phyloP scores from a whole-genome alignment of 2,797 vertebrate species.

The Bradypus variegatus region DNA sequence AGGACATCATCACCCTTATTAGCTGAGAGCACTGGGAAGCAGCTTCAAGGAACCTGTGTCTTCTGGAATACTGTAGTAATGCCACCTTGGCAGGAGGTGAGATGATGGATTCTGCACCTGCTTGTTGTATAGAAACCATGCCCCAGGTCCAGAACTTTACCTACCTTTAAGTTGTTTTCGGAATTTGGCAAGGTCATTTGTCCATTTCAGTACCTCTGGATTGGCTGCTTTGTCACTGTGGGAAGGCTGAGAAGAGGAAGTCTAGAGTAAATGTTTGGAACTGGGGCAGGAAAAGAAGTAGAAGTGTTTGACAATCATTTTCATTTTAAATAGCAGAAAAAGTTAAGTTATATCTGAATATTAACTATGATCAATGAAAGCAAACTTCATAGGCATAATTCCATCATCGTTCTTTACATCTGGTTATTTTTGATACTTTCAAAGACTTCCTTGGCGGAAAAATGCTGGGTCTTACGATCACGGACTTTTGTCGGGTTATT shows the following conservation, averaged over 20 bases:
- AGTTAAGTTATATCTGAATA: background rate
- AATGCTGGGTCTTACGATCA: background rate
- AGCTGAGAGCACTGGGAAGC: background rate
- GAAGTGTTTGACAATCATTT: background rate
- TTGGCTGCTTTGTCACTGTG: slow-evolving; percentile 94
- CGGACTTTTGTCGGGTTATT: background rate
- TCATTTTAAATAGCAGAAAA: background rate
- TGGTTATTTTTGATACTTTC: slow-evolving; percentile 4
- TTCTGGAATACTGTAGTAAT: background rate
- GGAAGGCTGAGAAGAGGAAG: slow-evolving; percentile 81
- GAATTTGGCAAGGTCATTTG: slow-evolving; percentile 91
- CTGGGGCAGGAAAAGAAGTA: background rate
- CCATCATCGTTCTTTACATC: background rate
- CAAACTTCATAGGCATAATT: background rate
- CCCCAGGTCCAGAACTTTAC: background rate
- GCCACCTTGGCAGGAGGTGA: fast-evolving
- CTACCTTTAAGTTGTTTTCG: slow-evolving; percentile 97
- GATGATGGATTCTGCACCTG: background rate
- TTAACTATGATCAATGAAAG: background rate
- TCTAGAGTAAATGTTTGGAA: background rate
- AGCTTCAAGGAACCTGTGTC: background rate
- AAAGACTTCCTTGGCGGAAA: background rate
- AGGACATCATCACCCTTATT: background rate
- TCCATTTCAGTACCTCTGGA: slow-evolving; percentile 94
- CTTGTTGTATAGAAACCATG: background rate